phyloP scores from a whole-genome alignment of 2,113 vertebrate genomes.

The Pseudorectes ferrugineus region DNA sequence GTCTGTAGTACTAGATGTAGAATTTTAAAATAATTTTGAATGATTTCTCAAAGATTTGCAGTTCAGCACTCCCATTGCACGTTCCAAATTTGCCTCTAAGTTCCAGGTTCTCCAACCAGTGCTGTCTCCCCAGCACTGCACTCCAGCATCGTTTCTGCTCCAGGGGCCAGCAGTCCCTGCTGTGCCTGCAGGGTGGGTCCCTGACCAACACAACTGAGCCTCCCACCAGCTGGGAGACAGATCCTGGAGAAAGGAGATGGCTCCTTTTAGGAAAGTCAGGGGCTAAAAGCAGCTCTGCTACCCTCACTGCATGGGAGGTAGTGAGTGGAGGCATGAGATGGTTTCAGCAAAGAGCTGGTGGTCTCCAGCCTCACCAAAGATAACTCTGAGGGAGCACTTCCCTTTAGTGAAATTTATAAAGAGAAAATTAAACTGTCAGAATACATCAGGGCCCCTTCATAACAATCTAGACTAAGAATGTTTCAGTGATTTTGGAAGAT shows the following conservation, averaged over 20 bases:
- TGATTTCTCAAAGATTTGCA: not conserved
- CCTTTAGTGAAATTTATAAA: not conserved
- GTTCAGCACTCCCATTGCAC: fast-evolving
- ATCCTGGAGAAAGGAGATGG: not conserved
- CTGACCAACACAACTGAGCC: not conserved
- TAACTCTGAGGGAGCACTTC: no score
- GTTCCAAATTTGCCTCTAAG: fast-evolving
- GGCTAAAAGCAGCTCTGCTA: not conserved
- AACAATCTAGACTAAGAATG: not conserved
- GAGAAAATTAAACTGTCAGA: not conserved
- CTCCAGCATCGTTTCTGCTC: fast-evolving
- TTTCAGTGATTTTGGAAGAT: not conserved
- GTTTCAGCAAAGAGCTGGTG: not conserved
- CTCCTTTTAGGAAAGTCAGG: not conserved
- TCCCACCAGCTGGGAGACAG: not conserved
- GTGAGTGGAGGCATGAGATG: fast-evolving
- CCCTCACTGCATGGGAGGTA: not conserved
- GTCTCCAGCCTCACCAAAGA: not conserved
- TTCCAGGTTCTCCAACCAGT: fast-evolving
- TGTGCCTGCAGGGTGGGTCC: not conserved
- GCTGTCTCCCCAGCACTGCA: fast-evolving
- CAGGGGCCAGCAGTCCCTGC: not conserved
- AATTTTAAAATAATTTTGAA: not conserved
- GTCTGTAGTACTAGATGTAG: not conserved
- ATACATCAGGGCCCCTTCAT: not conserved